Conservation (phyloP, 2,113 vertebrate species). For the Lethenteron camtschaticum region DNA sequence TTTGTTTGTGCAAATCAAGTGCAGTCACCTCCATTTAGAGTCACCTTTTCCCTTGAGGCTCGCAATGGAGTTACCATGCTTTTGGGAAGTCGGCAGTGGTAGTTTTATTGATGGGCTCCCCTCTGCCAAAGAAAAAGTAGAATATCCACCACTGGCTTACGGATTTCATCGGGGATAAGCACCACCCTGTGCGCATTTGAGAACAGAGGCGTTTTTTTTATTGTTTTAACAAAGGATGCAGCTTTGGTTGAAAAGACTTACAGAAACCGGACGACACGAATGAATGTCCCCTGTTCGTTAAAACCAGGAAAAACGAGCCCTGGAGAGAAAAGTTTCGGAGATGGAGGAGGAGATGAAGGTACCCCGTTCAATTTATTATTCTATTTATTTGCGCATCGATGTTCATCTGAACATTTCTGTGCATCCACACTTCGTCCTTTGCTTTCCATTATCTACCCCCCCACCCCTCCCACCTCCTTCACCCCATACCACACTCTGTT, state of each 20-base stretch:
- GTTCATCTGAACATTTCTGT: neutral
- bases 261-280: neutral
- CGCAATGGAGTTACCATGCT: too few relatives aligned
- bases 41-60: too few relatives aligned
- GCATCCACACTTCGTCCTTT: neutral
- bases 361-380: slow-evolving; percentile 10
- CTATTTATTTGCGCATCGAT: neutral
- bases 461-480: too few relatives aligned
- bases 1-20: too few relatives aligned
- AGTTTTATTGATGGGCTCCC: too few relatives aligned
- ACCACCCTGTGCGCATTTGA: slow-evolving; percentile 13
- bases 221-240: neutral
- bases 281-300: slow-evolving; percentile 14
- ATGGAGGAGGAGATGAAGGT: slow-evolving; percentile 99
- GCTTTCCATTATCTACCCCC: slow-evolving; percentile 7
- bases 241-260: slow-evolving; percentile 12
- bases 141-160: too few relatives aligned
- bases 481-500: slow-evolving; percentile 7
- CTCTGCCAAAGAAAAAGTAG: too few relatives aligned
- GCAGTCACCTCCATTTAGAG: too few relatives aligned
- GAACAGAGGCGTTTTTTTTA: neutral
- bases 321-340: slow-evolving; percentile 99
- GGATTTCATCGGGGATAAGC: neutral
- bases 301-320: slow-evolving; percentile 83
- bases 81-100: too few relatives aligned